Conservation (phyloP, 2,113 vertebrate species). For the Burhinus bistriatus region DNA sequence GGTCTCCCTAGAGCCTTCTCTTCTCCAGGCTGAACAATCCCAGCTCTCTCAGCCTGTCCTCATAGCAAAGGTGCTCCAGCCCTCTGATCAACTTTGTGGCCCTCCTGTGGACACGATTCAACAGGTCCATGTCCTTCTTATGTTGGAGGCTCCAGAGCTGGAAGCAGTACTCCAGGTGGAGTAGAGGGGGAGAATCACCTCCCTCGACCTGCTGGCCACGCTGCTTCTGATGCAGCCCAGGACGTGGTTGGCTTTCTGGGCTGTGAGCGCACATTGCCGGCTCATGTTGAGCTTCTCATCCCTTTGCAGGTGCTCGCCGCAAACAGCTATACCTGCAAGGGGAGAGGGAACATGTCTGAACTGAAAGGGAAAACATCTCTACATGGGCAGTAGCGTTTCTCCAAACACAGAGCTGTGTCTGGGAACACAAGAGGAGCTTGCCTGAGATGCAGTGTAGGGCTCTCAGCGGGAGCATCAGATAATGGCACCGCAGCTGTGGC, state of each 20-base stretch:
- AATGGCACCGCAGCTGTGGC: rapidly evolving
- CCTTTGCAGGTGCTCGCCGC: neutral
- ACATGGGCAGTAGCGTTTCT: neutral
- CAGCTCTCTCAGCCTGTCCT: neutral
- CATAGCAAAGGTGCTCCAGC: neutral
- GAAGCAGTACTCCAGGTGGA: neutral
- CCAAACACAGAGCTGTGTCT: neutral
- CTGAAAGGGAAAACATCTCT: too few relatives aligned
- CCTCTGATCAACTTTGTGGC: neutral
- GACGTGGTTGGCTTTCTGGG: neutral
- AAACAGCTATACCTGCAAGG: too few relatives aligned
- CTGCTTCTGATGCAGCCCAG: neutral
- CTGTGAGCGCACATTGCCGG: neutral
- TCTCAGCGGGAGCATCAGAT: neutral
- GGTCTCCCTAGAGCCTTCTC: neutral
- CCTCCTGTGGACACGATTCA: neutral
- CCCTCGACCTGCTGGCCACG: neutral
- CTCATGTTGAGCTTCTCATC: neutral
- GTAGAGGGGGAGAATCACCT: neutral
- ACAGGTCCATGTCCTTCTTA: neutral
- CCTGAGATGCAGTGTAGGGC: neutral
- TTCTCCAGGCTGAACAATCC: neutral
- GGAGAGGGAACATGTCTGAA: too few relatives aligned
- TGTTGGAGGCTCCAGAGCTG: neutral
- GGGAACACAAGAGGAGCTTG: neutral